These are phyloP conservation scores for Trissolcus japonicus DNA, from an alignment of 2,888 invertebrate genomes.

Conservation along the genomic window DNA sequence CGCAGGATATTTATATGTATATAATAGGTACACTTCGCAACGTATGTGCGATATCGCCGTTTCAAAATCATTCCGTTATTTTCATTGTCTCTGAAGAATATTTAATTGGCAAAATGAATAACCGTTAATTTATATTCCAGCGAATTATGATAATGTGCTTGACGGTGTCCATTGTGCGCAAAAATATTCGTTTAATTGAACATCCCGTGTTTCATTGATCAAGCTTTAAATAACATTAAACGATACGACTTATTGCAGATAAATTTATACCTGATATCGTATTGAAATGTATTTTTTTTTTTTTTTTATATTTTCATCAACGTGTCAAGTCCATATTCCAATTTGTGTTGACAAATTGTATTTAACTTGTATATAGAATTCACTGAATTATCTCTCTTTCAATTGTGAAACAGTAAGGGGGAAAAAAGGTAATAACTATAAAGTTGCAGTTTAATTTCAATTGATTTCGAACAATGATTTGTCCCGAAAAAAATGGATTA, in stretches of 20 bases:
- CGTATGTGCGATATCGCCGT: constrained; percentile 35
- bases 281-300: too few relatives aligned
- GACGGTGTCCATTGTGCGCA: constrained; percentile 19
- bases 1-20: constrained; percentile 10
- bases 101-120: constrained; percentile 49
- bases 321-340: constrained; percentile 4
- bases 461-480: background rate
- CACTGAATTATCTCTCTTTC: background rate
- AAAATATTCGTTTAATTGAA: constrained; percentile 38
- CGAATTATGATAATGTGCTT: constrained; percentile 40
- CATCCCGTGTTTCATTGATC: constrained; percentile 30
- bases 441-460: too few relatives aligned
- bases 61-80: constrained; percentile 38
- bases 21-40: constrained; percentile 23
- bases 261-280: constrained; percentile 20
- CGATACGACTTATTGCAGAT: constrained; percentile 25
- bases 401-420: too few relatives aligned
- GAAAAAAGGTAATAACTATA: too few relatives aligned
- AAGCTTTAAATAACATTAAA: constrained; percentile 33
- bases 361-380: background rate
- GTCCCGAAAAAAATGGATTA: constrained; percentile 5
- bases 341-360: too few relatives aligned
- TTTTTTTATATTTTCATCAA: background rate
- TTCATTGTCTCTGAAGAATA: constrained; percentile 47
- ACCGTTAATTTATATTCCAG: constrained; percentile 39